phyloP scores from a whole-genome alignment of 2,888 invertebrate genomes.

The Abrostola tripartita region DNA sequence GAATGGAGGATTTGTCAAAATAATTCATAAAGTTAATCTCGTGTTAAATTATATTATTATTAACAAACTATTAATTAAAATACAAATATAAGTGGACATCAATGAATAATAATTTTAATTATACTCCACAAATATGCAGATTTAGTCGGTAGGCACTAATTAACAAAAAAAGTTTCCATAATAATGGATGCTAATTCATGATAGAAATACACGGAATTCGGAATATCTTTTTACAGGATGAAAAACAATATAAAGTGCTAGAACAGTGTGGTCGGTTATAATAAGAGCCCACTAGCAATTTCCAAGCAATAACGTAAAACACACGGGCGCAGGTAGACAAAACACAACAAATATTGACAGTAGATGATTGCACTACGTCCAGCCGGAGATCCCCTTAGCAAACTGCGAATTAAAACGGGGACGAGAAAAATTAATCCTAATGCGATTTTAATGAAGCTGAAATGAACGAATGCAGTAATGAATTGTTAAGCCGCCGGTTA shows the following conservation, averaged over 20 bases:
- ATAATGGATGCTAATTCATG: slow-evolving; percentile 38
- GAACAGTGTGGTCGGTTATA: slow-evolving; percentile 42
- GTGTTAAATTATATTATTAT: too few species aligned
- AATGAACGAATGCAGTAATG: slow-evolving; percentile 87
- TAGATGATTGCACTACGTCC: slow-evolving; percentile 85
- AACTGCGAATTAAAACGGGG: slow-evolving; percentile 86
- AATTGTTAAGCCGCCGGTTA: slow-evolving; percentile 82
- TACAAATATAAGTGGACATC: slow-evolving; percentile 23
- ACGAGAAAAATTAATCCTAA: slow-evolving; percentile 89
- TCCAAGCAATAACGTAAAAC: slow-evolving; percentile 69
- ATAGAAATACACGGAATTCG: slow-evolving; percentile 23
- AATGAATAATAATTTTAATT: slow-evolving; percentile 26
- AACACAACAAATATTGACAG: slow-evolving; percentile 85
- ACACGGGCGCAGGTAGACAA: slow-evolving; percentile 77
- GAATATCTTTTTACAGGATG: slow-evolving; percentile 18
- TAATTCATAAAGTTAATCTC: too few species aligned
- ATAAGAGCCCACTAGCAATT: slow-evolving; percentile 52
- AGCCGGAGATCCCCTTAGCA: slow-evolving; percentile 82
- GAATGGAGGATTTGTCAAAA: too few species aligned
- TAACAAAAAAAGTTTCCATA: slow-evolving; percentile 16
- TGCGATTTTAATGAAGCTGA: slow-evolving; percentile 88
- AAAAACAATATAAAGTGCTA: slow-evolving; percentile 40
- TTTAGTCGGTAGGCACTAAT: slow-evolving; percentile 24
- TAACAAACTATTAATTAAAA: background rate
- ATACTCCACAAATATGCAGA: slow-evolving; percentile 36